Conservation (phyloP, 2,888 invertebrate genomes). For the Temnothorax rugatulus region DNA sequence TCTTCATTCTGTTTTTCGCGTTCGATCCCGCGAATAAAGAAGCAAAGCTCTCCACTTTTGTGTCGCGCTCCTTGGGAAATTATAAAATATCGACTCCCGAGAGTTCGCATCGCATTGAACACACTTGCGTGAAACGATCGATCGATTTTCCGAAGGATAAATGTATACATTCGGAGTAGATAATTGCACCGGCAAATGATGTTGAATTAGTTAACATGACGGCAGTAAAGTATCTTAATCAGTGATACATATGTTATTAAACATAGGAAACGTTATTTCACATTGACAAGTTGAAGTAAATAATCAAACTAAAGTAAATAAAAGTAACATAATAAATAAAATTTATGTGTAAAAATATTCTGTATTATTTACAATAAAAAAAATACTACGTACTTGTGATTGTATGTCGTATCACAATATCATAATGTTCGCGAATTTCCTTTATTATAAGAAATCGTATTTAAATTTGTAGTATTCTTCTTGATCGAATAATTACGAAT, state of each 20-base stretch:
- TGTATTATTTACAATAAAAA: not conserved
- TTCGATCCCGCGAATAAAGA: constrained; percentile 9
- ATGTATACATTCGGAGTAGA: not conserved
- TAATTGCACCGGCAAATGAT: not conserved
- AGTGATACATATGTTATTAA: not conserved
- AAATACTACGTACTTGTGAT: not conserved
- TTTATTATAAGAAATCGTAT: constrained; percentile 6
- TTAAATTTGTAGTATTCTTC: not conserved
- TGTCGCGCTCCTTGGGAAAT: not conserved
- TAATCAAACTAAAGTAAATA: not conserved
- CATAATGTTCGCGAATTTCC: not conserved
- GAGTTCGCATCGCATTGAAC: not conserved
- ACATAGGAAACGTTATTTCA: constrained; percentile 7
- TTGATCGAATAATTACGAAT: constrained; percentile 35
- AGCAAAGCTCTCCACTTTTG: constrained; percentile 3
- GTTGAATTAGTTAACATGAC: not conserved
- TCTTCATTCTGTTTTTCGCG: constrained; percentile 63
- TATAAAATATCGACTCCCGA: not conserved
- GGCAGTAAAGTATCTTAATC: not conserved
- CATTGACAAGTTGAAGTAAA: not conserved
- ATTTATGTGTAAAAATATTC: not conserved
- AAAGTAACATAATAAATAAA: not conserved
- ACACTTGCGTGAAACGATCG: not conserved
- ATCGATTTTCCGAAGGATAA: not conserved
- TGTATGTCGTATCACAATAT: not conserved